Base-by-base conservation (phyloP, 2,888 invertebrate genomes). In the Drosophila barbarae region DNA sequence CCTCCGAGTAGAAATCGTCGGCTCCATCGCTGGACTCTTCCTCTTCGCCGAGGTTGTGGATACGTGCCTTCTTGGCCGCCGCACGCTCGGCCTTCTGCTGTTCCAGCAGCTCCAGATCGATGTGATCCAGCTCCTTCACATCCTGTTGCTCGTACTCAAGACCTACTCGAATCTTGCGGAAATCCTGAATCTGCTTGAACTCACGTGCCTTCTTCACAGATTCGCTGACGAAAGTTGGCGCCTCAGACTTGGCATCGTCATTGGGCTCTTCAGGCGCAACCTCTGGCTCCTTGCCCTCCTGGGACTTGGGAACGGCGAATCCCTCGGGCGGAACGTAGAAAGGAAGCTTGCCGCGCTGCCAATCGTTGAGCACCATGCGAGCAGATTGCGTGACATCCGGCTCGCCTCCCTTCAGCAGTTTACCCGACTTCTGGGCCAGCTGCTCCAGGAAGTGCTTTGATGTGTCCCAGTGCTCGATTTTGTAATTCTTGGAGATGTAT, bases 271-370 rank as follows among this genome's bases (percentile, higher is more conserved):
- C 77, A 81, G 49, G 50, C 0, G 39, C 30, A 5, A 32, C 54
- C 21, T 18, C 44, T 13, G n/a, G 13, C 18, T 47, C 66, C 42
- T 85, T 86, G 56, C 86, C 86, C 75, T 85, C 66, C 53, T 91
- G 90, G n/a, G 91, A 89, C 72, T 93, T 89, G 3, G 95, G 94
- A 50, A 92, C 90, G 89, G 94, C 95, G 90, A 93, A 95, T 2
- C 95, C 95, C 76, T 95, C 94, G 15, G 98, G 98, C 46, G 93
- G 92, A 5, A 96, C 94, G 91, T 96, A 99, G 90, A 96, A 99
- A 1, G 99, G 98, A 55, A 99, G 90, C 90, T 97, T 98, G 6
- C 99, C 99, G 84, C 99, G 92, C 90, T 99, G 99, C 95, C 98
- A 99, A 89, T 99, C 99, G 90, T 99, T 99, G 3, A 99, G 91